Base-by-base conservation (phyloP, 2,113 vertebrate genomes). In the Machaerirhynchus nigripectus region DNA sequence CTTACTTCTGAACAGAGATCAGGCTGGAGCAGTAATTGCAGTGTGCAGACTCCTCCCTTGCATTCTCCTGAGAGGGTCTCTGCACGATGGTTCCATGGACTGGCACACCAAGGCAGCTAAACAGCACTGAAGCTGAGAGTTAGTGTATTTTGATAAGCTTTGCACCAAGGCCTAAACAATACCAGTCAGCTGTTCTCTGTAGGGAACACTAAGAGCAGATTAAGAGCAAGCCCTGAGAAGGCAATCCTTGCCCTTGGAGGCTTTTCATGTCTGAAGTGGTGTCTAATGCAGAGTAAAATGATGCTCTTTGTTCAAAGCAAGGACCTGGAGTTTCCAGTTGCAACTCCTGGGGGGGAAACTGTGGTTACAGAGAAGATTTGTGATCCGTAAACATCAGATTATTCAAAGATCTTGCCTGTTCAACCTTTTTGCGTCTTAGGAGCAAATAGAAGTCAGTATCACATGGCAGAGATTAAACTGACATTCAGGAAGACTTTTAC, bases 41-140 rank as follows among this genome's bases (percentile, higher is more conserved):
- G 59, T 0, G 0, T 26, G 37, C 24, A n/a, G 39, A 55, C 15
- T 46, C 2, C 3, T 61, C n/a, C 56, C 42, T 78, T 1, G 0
- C 7, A 2, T 26, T 53, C 46, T 69, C 60, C 50, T 37, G 27
- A 55, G 53, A 74, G 44, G 30, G n/a, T 44, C 16, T 50, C 63
- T 47, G 37, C 37, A 37, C 0, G 0, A 33, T 14, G 31, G 27
- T 19, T 69, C 77, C 60, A 44, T 0, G 3, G n/a, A 42, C 2
- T 37, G 42, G 50, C 49, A 44, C 5, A 55, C 35, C 44, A 61
- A 56, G 68, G 19, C 37, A 63, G 46, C 50, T 24, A 5, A 57
- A 87, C 13, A 47, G 71, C 73, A 40, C 31, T 52, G 40, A 65
- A 26, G 50, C 2, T 60, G 55, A 64, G 33, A 56, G 61, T 37